Evolutionary conservation across 1,140 invertebrate species (phyloP), one percentile per base, ranked within the genome.

Genomic region (Pachypeltis micranthus): DNA sequence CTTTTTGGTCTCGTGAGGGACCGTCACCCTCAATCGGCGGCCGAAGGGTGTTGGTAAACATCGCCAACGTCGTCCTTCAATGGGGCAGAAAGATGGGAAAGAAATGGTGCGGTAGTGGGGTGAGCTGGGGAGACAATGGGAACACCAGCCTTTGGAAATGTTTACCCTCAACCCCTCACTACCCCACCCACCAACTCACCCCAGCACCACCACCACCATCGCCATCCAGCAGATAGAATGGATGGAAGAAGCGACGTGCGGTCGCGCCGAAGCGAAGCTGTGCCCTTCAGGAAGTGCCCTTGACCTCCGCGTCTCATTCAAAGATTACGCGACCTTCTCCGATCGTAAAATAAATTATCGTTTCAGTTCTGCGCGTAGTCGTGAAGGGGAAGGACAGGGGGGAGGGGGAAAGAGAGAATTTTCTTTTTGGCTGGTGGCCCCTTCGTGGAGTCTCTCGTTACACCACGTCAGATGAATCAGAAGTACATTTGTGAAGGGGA

Each of bases 261-360:
- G n/a, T n/a, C n/a, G n/a, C n/a, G n/a, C n/a, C n/a, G n/a, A n/a
- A 47, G 24, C n/a, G 44, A 47, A 47, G n/a, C 24, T 2, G 14
- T 47, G n/a, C 29, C 57, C 57, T 23, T 59, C 57, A 59, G 57
- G 57, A 59, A 59, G 57, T 59, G 29, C 57, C 57, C 57, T 59
- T 59, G 57, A 59, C 57, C 57, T 59, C 28, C 23, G 57, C 26
- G 25, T 16, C n/a, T 28, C 27, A 59, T 59, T 59, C 57, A 56
- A 7, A 59, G 57, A 59, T 59, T 59, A 59, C 31, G 57, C 57
- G 31, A 4, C 47, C 21, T 14, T 21, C n/a, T 59, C 57, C 19
- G 29, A 31, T 59, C 57, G 57, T 59, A 59, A 59, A 59, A 59
- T 59, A 59, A 59, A 59, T 59, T 59, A 59, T 28, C 57, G 31